Percentiles rank a stretch among this genome's conserved stretches.
These are phyloP conservation scores for Salvator merianae DNA, from an alignment of 2,113 vertebrate genomes.

Conservation along the genomic window DNA sequence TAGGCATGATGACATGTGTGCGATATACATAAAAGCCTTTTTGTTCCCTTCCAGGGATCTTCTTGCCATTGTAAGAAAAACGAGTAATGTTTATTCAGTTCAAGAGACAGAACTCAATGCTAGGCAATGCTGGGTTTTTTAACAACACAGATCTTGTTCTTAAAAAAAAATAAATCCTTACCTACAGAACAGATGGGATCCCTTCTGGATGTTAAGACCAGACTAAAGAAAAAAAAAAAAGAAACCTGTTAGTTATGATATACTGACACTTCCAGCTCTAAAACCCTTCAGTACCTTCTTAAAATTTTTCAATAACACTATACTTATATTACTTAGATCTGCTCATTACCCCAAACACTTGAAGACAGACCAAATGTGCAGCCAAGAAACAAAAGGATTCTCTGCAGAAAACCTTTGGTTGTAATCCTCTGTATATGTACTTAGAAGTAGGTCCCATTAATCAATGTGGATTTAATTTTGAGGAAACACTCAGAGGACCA, in stretches of 20 bases:
- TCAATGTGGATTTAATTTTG: neutral
- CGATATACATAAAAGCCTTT: neutral
- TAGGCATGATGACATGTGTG: neutral
- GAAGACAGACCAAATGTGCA: neutral
- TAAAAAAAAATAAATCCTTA: slow-evolving; percentile 54
- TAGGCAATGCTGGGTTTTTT: neutral
- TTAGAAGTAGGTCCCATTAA: neutral
- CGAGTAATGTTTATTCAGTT: too few species aligned
- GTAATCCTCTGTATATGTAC: neutral
- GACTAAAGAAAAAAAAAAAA: slow-evolving; percentile 27
- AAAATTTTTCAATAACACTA: neutral
- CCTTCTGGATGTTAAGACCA: slow-evolving; percentile 52
- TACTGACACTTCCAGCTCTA: too few species aligned
- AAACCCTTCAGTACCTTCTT: neutral
- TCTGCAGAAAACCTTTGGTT: neutral
- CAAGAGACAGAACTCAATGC: neutral
- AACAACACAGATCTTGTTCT: neutral
- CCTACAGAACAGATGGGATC: slow-evolving; percentile 66
- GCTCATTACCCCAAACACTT: neutral
- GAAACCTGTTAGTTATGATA: neutral
- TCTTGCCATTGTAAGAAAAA: neutral
- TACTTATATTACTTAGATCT: neutral
- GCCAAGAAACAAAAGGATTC: neutral
- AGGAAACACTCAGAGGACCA: neutral
- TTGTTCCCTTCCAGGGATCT: neutral